Conservation (phyloP, 2,888 invertebrate genomes). For the Eumacrocentrus americanus region DNA sequence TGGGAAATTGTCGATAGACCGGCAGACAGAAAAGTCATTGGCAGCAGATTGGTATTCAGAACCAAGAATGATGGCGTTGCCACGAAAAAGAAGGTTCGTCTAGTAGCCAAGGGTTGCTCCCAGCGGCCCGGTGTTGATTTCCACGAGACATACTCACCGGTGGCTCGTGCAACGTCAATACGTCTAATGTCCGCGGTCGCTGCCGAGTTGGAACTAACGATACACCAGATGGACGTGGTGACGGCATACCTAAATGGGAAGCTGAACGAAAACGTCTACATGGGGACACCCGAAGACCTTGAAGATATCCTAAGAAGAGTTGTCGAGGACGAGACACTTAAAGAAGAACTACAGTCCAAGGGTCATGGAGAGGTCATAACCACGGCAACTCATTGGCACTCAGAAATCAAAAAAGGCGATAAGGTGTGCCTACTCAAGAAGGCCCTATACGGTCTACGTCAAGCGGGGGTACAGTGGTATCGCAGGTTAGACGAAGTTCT, state of each 20-base stretch:
- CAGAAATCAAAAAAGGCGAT: conserved; percentile 2
- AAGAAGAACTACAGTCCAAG: background rate
- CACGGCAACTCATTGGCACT: conserved; percentile 21
- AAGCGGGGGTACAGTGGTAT: conserved; percentile 27
- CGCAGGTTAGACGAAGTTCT: background rate
- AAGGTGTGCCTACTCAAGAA: conserved; percentile 26
- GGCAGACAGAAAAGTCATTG: conserved; percentile 6
- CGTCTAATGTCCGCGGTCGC: background rate
- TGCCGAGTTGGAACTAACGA: background rate
- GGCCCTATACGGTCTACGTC: conserved; percentile 26
- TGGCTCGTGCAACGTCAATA: background rate
- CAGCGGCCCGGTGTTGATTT: conserved; percentile 4
- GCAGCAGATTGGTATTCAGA: conserved; percentile 26
- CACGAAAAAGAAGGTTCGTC: background rate
- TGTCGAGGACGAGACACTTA: background rate
- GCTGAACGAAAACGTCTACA: conserved; percentile 29
- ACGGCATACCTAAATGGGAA: conserved; percentile 32
- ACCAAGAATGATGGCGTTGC: conserved; percentile 18
- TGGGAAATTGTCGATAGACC: conserved; percentile 25
- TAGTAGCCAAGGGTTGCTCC: conserved; percentile 6
- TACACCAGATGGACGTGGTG: conserved; percentile 32
- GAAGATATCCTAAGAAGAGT: background rate
- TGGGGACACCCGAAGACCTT: conserved; percentile 32
- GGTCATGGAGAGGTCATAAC: background rate
- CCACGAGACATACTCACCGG: conserved; percentile 13